Percentiles rank a stretch among this genome's conserved stretches.
Conservation (phyloP, 2,797 vertebrate genomes). For the Vultur gryphus region DNA sequence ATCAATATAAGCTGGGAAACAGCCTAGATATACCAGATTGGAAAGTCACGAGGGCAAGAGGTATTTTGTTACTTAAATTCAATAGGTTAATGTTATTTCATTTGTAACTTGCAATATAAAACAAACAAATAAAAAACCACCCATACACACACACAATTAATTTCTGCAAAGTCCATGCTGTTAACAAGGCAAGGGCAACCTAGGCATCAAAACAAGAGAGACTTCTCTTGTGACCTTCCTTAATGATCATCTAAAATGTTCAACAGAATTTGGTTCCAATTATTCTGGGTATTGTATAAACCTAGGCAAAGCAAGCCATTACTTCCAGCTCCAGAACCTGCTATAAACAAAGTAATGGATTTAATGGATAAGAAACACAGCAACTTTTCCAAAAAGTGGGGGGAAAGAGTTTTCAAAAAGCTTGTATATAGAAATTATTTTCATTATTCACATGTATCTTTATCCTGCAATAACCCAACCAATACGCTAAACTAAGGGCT, state of each 20-base stretch:
- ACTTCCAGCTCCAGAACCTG: background rate
- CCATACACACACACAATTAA: background rate
- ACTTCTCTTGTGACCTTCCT: background rate
- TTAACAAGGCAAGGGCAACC: background rate
- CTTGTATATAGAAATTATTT: background rate
- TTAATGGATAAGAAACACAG: background rate
- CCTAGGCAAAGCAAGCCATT: background rate
- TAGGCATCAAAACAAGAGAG: background rate
- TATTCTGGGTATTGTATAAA: background rate
- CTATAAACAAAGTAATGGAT: background rate
- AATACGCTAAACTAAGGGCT: background rate
- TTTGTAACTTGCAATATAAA: background rate
- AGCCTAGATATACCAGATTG: background rate
- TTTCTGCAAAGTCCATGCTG: background rate
- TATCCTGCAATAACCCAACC: background rate
- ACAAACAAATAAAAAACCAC: background rate
- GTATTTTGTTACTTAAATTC: background rate
- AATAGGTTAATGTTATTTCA: background rate
- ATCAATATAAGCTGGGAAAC: background rate
- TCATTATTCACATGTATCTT: background rate
- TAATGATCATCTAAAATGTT: background rate
- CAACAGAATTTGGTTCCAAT: background rate
- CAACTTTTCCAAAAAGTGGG: background rate
- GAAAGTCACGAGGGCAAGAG: background rate
- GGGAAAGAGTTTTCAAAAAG: background rate